phyloP scores from a whole-genome alignment of 2,888 invertebrate genomes.

The Neoscelio sp. region DNA sequence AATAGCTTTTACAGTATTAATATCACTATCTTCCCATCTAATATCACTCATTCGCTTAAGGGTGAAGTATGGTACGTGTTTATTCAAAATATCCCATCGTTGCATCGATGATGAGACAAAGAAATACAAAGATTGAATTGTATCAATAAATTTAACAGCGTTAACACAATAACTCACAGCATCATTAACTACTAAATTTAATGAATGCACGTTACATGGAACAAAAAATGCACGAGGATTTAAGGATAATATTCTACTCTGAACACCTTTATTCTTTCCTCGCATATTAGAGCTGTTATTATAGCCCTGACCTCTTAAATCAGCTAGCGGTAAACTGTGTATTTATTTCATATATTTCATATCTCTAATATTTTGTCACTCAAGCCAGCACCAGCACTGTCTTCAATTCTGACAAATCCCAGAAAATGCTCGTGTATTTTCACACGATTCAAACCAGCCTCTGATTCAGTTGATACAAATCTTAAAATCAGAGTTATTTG shows the following conservation, averaged over 20 bases:
- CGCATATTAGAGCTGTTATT: slow-evolving; percentile 78
- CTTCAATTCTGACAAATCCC: not conserved
- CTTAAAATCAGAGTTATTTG: not conserved
- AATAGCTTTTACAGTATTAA: too few relatives aligned
- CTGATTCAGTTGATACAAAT: not conserved
- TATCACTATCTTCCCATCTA: slow-evolving; percentile 66
- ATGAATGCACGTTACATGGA: slow-evolving; percentile 47
- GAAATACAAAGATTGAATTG: slow-evolving; percentile 45
- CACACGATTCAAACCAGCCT: too few relatives aligned
- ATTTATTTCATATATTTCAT: too few relatives aligned
- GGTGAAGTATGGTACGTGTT: slow-evolving; percentile 60
- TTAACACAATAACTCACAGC: slow-evolving; percentile 63
- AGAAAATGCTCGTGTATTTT: slow-evolving; percentile 1
- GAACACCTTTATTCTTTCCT: slow-evolving; percentile 76
- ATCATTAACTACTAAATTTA: slow-evolving; percentile 54
- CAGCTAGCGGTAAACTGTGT: too few relatives aligned
- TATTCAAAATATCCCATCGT: slow-evolving; percentile 62
- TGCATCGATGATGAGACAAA: slow-evolving; percentile 57
- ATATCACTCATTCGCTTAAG: slow-evolving; percentile 68
- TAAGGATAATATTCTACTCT: slow-evolving; percentile 74
- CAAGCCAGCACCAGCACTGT: not conserved
- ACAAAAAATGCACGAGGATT: slow-evolving; percentile 60
- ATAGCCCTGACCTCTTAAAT: slow-evolving; percentile 77
- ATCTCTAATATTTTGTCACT: too few relatives aligned
- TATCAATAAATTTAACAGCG: slow-evolving; percentile 71